Base-by-base conservation (phyloP, 2,888 invertebrate species). In the Drosophila stalkeri region DNA sequence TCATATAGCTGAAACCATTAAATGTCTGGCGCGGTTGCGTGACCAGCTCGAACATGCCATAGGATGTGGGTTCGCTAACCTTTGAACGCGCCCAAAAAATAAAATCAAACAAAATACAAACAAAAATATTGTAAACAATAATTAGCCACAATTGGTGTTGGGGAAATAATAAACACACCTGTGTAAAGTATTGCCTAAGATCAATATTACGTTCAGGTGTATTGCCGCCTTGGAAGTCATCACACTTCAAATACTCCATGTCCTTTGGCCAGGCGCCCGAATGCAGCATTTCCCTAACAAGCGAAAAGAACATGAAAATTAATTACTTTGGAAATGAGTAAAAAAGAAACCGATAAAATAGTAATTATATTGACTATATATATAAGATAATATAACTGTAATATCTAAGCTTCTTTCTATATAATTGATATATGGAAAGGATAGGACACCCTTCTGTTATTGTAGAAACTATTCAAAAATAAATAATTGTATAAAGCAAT, bases 161-260 rank as follows among this genome's bases (percentile, higher is more conserved):
- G 54, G 37, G 12, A 20, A 33, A 16, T 27, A 27, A 2, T 16
- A 44, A 8, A 73, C 82, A 80, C 92, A 96, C 96, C 94, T 95
- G 95, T 92, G 94, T 94, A 81, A 96, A 95, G 82, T 95, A 95
- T 80, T 95, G 94, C 92, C 94, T 94, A 59, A 97, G 94, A 93
- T 97, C 95, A 88, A 97, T 94, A 90, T 94, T 94, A 79, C 97
- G 94, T 78, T 94, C 94, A n/a, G 96, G 96, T 39, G 96, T 96
- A 93, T 96, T 96, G 86, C 95, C 95, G 44, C 96, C 96, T 91
- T 96, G 95, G 92, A 96, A 97, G 65, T 96, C 96, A 91, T 97
- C 96, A 91, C 97, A 98, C 46, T 95, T 95, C 76, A 96, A 94
- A 92, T 96, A 97, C 89, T 94, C 94, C 93, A 96, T 95, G 90